A percentile compares a stretch with the other conserved stretches of the same genome.
phyloP scores from a whole-genome alignment of 2,888 invertebrate genomes.

The Hirtodrosophila duncani region DNA sequence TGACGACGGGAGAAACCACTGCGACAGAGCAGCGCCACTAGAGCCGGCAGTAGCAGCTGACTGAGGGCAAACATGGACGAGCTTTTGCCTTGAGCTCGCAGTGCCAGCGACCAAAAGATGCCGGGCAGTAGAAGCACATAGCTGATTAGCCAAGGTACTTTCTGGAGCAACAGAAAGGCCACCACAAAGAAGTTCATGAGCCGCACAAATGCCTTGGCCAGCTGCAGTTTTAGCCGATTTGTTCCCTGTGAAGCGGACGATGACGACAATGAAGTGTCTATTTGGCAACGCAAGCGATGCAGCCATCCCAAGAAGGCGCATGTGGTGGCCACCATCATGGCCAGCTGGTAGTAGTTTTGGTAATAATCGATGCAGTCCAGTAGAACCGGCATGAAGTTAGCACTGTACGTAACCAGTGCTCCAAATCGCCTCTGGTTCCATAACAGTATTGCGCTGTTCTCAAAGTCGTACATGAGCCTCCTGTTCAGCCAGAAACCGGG shows the following conservation, averaged over 20 bases:
- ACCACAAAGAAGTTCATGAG: conserved; percentile 16
- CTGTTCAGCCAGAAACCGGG: conserved; percentile 42
- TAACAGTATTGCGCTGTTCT: conserved; percentile 12
- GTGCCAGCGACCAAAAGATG: conserved; percentile 63
- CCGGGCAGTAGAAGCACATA: conserved; percentile 83
- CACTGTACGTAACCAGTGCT: conserved; percentile 78
- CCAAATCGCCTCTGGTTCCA: conserved; percentile 18
- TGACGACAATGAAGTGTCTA: too few species aligned
- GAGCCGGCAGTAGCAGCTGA: conserved; percentile 65
- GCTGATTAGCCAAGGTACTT: conserved; percentile 81
- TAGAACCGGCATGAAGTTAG: conserved; percentile 82
- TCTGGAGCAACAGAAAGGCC: conserved; percentile 80
- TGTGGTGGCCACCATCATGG: conserved; percentile 83
- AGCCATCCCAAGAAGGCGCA: conserved; percentile 86
- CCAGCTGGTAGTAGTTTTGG: conserved; percentile 88
- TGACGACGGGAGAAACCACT: conserved; percentile 59
- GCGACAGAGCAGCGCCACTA: conserved; percentile 44
- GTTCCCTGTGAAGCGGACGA: too few species aligned
- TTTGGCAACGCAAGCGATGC: conserved; percentile 78
- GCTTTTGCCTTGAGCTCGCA: conserved; percentile 4
- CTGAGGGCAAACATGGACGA: not conserved
- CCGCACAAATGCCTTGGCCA: not conserved
- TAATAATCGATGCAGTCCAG: conserved; percentile 89
- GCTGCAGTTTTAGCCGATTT: not conserved
- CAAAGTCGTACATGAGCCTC: conserved; percentile 28